A percentile compares a stretch with the other conserved stretches of the same genome.
Conservation (phyloP, 2,113 vertebrate species). For the Xenopus tropicalis region UCB_Xtro_10.0 CM004444.2:176491001-176491500, state of each 20-base stretch:
- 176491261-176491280: neutral
- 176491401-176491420: constrained; percentile 5
- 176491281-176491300: neutral
- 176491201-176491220: neutral
- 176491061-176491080: too few relatives aligned
- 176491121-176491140: too few relatives aligned
- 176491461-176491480: neutral
- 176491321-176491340: neutral
- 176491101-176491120: too few relatives aligned
- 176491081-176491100: too few relatives aligned
- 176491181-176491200: constrained; percentile 2
- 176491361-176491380: neutral
- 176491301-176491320: neutral
- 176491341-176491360: neutral
- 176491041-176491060: too few relatives aligned
- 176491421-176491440: constrained; percentile 19
- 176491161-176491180: too few relatives aligned
- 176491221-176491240: constrained; percentile 17
- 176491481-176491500: neutral
- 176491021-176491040: too few relatives aligned
- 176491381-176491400: neutral
- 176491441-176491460: neutral
- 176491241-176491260: constrained; percentile 8
- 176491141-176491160: too few relatives aligned
- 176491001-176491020: too few relatives aligned